phyloP scores from a whole-genome alignment of 2,113 vertebrate genomes.

The Gallinago undulata region DNA sequence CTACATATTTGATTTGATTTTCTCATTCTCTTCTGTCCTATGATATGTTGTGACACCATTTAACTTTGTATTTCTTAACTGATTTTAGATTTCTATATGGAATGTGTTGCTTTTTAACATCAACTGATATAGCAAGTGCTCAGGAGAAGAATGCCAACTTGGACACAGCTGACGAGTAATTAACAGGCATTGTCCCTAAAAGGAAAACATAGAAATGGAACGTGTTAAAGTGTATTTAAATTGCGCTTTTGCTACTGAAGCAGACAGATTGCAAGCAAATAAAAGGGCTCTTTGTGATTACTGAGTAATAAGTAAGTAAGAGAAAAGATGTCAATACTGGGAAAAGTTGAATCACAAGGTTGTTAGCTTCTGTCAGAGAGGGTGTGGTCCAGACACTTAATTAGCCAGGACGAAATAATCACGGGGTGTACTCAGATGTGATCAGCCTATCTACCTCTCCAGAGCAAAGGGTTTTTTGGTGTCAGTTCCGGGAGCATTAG shows the following conservation, averaged over 20 bases:
- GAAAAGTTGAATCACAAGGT: not conserved
- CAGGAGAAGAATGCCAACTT: not conserved
- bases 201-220: not conserved
- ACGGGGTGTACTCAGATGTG: not conserved
- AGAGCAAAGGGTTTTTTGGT: not conserved
- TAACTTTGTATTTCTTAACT: not conserved
- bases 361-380: not conserved
- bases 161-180: not conserved
- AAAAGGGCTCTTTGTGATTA: not conserved
- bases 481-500: not conserved
- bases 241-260: not conserved
- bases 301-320: not conserved
- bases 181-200: not conserved
- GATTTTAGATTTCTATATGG: not conserved
- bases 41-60: not conserved
- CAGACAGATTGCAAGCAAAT: not conserved
- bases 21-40: not conserved
- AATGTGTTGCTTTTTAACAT: not conserved
- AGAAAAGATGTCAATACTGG: not conserved
- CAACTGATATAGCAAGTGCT: not conserved
- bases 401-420: not conserved
- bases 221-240: not conserved
- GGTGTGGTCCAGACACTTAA: not conserved
- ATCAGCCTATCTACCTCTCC: accelerated
- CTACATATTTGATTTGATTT: not conserved